A percentile compares a stretch with the other conserved stretches of the same genome.
phyloP scores from a whole-genome alignment of 1,140 invertebrate genomes.

The Drosophila tristis region DNA sequence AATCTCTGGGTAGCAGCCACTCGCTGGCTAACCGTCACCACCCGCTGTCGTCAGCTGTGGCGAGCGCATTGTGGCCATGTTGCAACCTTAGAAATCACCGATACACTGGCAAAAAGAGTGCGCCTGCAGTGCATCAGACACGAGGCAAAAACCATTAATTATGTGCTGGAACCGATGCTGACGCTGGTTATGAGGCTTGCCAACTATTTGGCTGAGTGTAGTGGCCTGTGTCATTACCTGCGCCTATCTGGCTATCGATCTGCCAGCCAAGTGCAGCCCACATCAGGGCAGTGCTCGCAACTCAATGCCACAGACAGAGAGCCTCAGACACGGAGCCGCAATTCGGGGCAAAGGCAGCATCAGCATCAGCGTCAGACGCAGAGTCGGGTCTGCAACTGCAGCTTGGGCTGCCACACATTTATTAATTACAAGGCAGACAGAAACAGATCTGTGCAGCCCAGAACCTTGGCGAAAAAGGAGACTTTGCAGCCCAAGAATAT shows the following conservation, averaged over 20 bases:
- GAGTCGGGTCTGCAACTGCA: background rate
- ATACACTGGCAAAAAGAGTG: too few species aligned
- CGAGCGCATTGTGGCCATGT: conserved; percentile 35
- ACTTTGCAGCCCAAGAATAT: conserved; percentile 8
- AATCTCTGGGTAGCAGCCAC: conserved; percentile 30
- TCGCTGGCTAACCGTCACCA: conserved; percentile 28
- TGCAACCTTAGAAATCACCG: too few species aligned
- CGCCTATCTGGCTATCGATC: conserved; percentile 52
- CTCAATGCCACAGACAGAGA: conserved; percentile 62
- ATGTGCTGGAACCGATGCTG: too few species aligned
- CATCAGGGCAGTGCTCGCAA: conserved; percentile 58
- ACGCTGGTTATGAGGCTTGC: too few species aligned
- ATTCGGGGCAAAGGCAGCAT: background rate
- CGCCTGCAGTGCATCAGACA: too few species aligned
- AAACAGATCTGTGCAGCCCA: conserved; percentile 40
- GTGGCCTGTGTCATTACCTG: conserved; percentile 30
- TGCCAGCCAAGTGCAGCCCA: conserved; percentile 52
- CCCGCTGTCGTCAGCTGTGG: conserved; percentile 60
- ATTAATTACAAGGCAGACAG: conserved; percentile 70
- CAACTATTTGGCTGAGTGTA: conserved; percentile 1
- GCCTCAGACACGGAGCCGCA: background rate
- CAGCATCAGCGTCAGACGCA: background rate
- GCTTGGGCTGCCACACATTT: conserved; percentile 68
- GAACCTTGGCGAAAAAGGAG: conserved; percentile 28
- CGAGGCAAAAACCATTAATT: too few species aligned